phyloP scores from a whole-genome alignment of 2,113 vertebrate genomes.

The Sceloporus undulatus region DNA sequence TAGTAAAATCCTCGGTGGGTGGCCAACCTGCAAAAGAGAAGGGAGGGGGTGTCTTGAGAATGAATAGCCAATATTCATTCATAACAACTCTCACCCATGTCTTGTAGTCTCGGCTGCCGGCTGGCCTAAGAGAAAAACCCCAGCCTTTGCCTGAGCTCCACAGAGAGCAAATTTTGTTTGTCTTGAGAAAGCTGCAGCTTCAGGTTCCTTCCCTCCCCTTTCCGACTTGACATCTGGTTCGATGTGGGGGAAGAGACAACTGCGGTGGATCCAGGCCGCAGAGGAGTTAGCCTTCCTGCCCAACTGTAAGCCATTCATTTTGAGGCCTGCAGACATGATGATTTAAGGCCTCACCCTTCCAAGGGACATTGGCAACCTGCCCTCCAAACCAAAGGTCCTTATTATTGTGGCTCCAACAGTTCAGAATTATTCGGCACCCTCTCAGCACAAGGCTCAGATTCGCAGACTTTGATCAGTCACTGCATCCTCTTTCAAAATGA shows the following conservation, averaged over 20 bases:
- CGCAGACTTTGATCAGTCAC: background rate
- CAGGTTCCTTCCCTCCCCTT: constrained; percentile 47
- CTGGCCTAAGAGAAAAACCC: background rate
- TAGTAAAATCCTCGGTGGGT: background rate
- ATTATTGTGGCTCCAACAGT: background rate
- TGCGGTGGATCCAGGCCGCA: background rate
- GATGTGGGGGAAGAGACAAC: constrained; percentile 8
- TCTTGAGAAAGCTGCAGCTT: constrained; percentile 26
- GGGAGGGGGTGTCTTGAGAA: background rate
- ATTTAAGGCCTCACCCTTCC: background rate
- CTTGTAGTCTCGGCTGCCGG: background rate
- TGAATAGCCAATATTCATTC: background rate
- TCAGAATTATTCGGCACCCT: background rate
- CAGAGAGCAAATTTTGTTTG: constrained; percentile 44
- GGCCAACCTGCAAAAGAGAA: background rate
- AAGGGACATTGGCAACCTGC: background rate
- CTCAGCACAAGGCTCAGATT: background rate
- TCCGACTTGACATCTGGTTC: constrained; percentile 54
- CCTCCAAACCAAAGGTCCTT: background rate
- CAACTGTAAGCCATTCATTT: background rate
- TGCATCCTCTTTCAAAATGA: background rate
- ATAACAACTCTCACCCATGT: background rate
- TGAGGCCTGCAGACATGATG: background rate
- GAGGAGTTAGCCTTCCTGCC: background rate
- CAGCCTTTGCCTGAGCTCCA: background rate